Base-by-base conservation (phyloP, 35 echinoderm and acorn worm genomes). In the Anneissia japonica region DNA sequence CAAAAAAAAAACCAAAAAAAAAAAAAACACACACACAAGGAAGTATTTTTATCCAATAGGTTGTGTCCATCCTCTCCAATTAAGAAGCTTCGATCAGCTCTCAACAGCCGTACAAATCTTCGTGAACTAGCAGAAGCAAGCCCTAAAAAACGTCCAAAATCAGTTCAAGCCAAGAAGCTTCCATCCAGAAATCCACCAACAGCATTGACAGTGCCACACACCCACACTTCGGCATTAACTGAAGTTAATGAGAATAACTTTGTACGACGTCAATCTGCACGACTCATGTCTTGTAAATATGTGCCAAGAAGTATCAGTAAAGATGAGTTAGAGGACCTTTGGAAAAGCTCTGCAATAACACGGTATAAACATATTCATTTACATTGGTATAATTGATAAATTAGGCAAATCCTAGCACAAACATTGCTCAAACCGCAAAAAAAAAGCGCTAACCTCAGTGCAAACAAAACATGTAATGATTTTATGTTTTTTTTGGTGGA, bases 31-130 rank as follows among this genome's bases (percentile, higher is more conserved):
- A n/a, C n/a, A n/a, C n/a, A n/a, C n/a, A n/a, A n/a, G n/a, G n/a
- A n/a, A n/a, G n/a, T n/a, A n/a, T n/a, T n/a, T n/a, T n/a, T 43
- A 43, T 43, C 40, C 4, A 6, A 4, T 64, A 64, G 51, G 51
- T 16, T 64, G 19, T 64, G 51, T 46, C 94, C 88, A 46, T 77
- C 85, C 6, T 93, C 91, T 31, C 94, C 94, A 12, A 97, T 97
- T 31, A 97, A 93, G 82, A 97, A 97, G 85, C 84, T 97, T 32
- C 84, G 94, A n/a, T 90, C 87, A 34, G 94, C 94, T 13, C 87
- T 97, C 1, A 81, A 77, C 35, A 88, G 91, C 51, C 88, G 88
- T 0, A 82, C 36, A 72, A 93, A 89, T 39, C 87, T 97, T 13
- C 64, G 85, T 56, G 90, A 64, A 72, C 79, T 89, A 4, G 84